Evolutionary conservation across 2,888 invertebrate species (phyloP), one percentile per base, ranked within the genome.

Genomic region (Auanema sp.): DNA sequence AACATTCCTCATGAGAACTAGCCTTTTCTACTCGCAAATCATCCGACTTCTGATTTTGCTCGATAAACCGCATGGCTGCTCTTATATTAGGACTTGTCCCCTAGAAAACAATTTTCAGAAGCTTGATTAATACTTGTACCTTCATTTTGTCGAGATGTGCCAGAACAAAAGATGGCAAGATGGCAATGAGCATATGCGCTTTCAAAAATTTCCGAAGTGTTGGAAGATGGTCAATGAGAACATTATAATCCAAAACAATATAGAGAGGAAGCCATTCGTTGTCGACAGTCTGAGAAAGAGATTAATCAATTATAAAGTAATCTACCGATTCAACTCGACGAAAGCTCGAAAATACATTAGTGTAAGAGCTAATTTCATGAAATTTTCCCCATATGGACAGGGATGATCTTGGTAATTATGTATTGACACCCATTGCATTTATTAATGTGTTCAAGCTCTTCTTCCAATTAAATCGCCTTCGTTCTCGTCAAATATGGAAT

Each of bases 91-190:
- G 62, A 10, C 61, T 50, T 40, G 55, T 49, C 41, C 61, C 49
- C 61, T 61, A 47, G 40, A 61, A 49, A 43, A 57, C 12, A 53
- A 33, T 33, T 33, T 33, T 33, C 33, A 33, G 33, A 33, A 33
- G 33, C 33, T 33, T 33, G 33, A 33, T 33, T 33, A 33, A 33
- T 33, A 33, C 16, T 16, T 53, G 2, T 25, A 63, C 63, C 53
- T 63, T 63, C 63, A 58, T 58, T 24, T 51, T 49, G 33, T 63
- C 63, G 40, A 63, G 44, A 42, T 58, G 42, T 10, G 53, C 53
- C n/a, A 63, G 52, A 11, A 63, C 63, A 43, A 63, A 63, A 1
- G 53, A 52, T 10, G 63, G 63, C 8, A 63, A 44, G 21, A 63
- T 33, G 14, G 63, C 43, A 49, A 63, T 63, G 18, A 58, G 41